Evolutionary conservation across 2,113 vertebrate genomes (phyloP).

Genomic region (Percopsis transmontana): DNA sequence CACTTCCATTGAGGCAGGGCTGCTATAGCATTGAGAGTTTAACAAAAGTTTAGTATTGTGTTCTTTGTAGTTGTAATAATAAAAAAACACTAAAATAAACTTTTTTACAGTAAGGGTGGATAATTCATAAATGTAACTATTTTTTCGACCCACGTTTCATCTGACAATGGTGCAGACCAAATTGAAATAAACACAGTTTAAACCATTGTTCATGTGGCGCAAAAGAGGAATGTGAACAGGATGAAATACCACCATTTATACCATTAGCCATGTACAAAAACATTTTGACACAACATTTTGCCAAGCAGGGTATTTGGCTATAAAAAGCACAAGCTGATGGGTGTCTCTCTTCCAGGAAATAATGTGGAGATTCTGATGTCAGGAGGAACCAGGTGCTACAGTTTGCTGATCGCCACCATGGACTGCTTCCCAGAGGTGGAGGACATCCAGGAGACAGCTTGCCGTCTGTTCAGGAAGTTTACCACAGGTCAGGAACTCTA

Average conservation of each 20-base stretch:
- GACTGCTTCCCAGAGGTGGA: constrained; percentile 81
- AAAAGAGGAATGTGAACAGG: not conserved
- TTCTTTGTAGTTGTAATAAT: not conserved
- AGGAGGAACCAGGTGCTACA: constrained; percentile 91
- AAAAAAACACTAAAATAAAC: not conserved
- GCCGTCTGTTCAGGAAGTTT: constrained; percentile 87
- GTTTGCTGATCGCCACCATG: constrained; percentile 82
- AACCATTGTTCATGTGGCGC: no score
- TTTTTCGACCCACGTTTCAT: not conserved
- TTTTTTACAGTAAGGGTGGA: no score
- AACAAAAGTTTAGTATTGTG: not conserved
- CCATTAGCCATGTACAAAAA: no score
- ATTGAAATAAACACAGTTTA: not conserved
- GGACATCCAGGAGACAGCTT: constrained; percentile 88
- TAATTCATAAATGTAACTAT: no score
- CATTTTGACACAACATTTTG: no score
- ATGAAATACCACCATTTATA: no score
- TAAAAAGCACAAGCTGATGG: no score
- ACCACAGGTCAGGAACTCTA: constrained; percentile 81
- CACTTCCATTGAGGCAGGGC: no score
- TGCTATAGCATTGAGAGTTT: no score
- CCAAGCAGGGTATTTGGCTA: not conserved
- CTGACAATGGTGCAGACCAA: not conserved
- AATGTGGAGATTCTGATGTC: constrained; percentile 97
- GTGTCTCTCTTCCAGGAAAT: constrained; percentile 73